Conservation (phyloP, 2,888 invertebrate genomes). For the Nemotelus nigrinus region DNA sequence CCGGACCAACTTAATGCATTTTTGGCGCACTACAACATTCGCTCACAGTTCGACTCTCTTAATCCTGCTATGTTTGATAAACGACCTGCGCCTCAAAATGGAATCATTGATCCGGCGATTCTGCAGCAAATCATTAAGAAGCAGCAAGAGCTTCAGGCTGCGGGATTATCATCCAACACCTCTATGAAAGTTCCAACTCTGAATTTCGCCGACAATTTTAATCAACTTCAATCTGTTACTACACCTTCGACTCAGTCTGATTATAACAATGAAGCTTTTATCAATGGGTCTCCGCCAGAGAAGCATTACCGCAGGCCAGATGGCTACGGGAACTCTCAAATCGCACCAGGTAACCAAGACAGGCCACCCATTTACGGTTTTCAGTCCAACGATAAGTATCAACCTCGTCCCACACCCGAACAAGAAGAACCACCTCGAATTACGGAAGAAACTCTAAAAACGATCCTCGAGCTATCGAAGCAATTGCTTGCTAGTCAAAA, state of each 20-base stretch:
- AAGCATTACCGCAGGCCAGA: constrained; percentile 47
- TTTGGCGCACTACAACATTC: constrained; percentile 63
- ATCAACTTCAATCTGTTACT: neutral
- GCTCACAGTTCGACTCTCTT: constrained; percentile 59
- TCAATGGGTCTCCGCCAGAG: constrained; percentile 56
- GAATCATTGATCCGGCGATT: constrained; percentile 51
- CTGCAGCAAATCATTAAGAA: constrained; percentile 49
- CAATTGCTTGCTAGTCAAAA: constrained; percentile 64
- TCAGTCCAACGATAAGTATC: constrained; percentile 48
- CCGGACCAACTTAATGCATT: constrained; percentile 64
- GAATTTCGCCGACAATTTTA: neutral
- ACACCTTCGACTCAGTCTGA: neutral
- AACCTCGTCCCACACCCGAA: constrained; percentile 41
- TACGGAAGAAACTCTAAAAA: constrained; percentile 63
- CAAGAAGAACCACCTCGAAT: constrained; percentile 58
- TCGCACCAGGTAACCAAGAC: constrained; percentile 63
- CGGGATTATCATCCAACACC: neutral
- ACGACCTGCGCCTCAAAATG: constrained; percentile 48
- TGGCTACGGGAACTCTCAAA: constrained; percentile 60
- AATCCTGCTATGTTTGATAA: constrained; percentile 52
- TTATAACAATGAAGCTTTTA: constrained; percentile 57
- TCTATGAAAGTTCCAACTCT: neutral
- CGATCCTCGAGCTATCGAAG: constrained; percentile 63
- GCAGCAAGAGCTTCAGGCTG: constrained; percentile 47
- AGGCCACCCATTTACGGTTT: constrained; percentile 62